A percentile compares a stretch with the other conserved stretches of the same genome.
phyloP scores from a whole-genome alignment of 2,113 vertebrate genomes.

The Brachyhypopomus gauderio region DNA sequence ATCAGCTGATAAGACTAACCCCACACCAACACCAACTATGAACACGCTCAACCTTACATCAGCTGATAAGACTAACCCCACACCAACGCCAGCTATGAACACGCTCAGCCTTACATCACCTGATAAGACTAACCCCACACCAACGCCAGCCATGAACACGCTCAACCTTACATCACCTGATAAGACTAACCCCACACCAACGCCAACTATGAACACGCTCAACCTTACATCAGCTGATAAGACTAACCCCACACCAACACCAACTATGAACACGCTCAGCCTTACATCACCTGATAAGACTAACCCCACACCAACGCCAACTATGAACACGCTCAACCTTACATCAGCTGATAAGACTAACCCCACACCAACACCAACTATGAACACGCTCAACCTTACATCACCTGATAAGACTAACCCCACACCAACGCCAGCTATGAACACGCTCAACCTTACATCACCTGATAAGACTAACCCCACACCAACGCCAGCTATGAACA shows the following conservation, averaged over 20 bases:
- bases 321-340: too few species aligned
- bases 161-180: slow-evolving; percentile 7
- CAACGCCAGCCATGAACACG: background rate
- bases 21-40: background rate
- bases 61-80: background rate
- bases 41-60: slow-evolving; percentile 11
- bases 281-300: slow-evolving; percentile 10
- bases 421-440: too few species aligned
- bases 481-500: too few species aligned
- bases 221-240: slow-evolving; percentile 1
- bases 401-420: too few species aligned
- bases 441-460: too few species aligned
- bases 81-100: background rate
- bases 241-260: background rate
- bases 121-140: background rate
- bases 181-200: background rate
- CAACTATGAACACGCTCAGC: too few species aligned
- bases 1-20: background rate
- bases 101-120: slow-evolving; percentile 20
- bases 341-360: slow-evolving; percentile 26
- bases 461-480: slow-evolving; percentile 34
- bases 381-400: slow-evolving; percentile 13
- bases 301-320: background rate
- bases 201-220: background rate
- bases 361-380: background rate